Percentiles rank a stretch among this genome's conserved stretches.
These are phyloP conservation scores for Sebastes schlegelii DNA, from an alignment of 2,113 vertebrate species.

Conservation along the genomic window DNA sequence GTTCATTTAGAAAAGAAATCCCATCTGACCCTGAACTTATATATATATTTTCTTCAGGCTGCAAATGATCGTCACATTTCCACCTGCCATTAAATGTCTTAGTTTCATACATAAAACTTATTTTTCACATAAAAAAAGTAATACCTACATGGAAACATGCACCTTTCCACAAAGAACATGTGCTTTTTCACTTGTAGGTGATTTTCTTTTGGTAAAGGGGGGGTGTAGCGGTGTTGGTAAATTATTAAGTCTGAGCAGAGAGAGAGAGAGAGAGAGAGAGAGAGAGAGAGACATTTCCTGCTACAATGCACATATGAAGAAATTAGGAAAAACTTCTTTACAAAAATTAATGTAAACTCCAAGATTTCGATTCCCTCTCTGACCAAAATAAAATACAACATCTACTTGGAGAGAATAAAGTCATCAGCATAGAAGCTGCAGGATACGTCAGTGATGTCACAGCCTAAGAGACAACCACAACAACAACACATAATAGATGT, in stretches of 20 bases:
- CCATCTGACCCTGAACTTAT: not conserved
- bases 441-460: too few relatives aligned
- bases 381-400: too few relatives aligned
- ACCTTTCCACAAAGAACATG: constrained; percentile 5
- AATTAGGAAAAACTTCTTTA: too few relatives aligned
- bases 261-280: not conserved
- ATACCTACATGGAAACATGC: not conserved
- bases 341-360: too few relatives aligned
- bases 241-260: constrained; percentile 53
- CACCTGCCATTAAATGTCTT: not conserved
- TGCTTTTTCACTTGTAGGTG: not conserved
- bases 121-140: not conserved
- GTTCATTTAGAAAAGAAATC: not conserved
- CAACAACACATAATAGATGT: too few relatives aligned
- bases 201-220: not conserved
- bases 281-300: too few relatives aligned
- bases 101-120: not conserved
- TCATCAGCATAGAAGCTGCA: too few relatives aligned
- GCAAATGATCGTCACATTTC: not conserved
- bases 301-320: too few relatives aligned
- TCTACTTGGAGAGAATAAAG: too few relatives aligned
- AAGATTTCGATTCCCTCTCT: too few relatives aligned
- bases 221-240: constrained; percentile 38
- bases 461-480: too few relatives aligned
- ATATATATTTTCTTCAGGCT: not conserved